Base-by-base conservation (phyloP, 2,797 vertebrate genomes). In the Neostethus bicornis region DNA sequence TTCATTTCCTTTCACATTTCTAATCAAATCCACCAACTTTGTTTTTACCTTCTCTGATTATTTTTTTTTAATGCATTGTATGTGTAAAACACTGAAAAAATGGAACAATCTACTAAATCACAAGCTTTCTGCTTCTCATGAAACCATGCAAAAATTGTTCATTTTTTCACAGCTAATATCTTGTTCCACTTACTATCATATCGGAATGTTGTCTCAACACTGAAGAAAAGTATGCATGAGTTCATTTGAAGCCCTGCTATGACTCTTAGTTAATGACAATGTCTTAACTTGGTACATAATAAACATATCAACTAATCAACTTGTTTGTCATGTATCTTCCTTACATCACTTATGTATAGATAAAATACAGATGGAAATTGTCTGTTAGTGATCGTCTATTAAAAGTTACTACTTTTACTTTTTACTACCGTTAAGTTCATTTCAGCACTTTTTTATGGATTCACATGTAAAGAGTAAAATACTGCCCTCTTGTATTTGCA, bases 401-500 rank as follows among this genome's bases (percentile, higher is more conserved):
- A 28, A 28, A 28, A 8, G 26, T 8, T 28, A 32, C 12, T 32
- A 32, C n/a, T n/a, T n/a, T n/a, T n/a, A n/a, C n/a, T n/a, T n/a
- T n/a, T n/a, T n/a, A n/a, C 2, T 45, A 14, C 5, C 45, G 23
- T 28, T 28, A 11, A 28, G 1, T 10, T 5, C 14, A 51, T n/a
- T 8, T 3, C 24, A 6, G 1, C 25, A 13, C 10, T 4, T 12
- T 8, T 19, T 17, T 8, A 8, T 31, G 19, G 35, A 1, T 13
- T 3, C 6, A 21, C 28, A 62, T 24, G 23, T 14, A 53, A 39
- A 26, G 7, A 69, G 42, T 14, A 55, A 55, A 41, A 46, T 48
- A 66, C 45, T 16, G 45, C 64, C 4, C 68, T 85, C 85, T 82
- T 32, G 82, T 76, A 87, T 80, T 9, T 2, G 3, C 1, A 13